Evolutionary conservation across 2,888 invertebrate species (phyloP), one percentile per base, ranked within the genome.

Genomic region (Euproctis similis): DNA sequence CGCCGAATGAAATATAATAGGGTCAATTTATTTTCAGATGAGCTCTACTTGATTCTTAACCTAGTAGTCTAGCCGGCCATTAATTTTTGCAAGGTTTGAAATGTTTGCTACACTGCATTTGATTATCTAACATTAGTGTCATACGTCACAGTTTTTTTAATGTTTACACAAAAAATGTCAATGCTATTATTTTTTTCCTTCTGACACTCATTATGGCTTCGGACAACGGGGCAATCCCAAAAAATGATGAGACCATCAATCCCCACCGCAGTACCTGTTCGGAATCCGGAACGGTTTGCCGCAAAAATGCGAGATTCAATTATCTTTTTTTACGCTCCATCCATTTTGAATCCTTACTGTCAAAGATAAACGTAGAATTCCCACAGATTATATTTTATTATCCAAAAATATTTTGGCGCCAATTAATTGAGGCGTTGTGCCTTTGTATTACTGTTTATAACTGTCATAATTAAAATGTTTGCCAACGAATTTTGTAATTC

Each of bases 241-340:
- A 31, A 31, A 24, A 30, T 28, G 28, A 23, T 17, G 22, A 11
- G 16, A 25, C 19, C 37, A 34, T 40, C 36, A 26, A 31, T 20
- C 25, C 24, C 24, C 34, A 36, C 34, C 34, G 28, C 22, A 17
- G 24, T 44, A 49, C 49, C 53, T 53, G 49, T 35, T 34, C 36
- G 19, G 12, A 30, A 10, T 24, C 27, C 30, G 43, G 35, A 36
- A 38, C 46, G 38, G 14, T 30, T 34, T 33, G 35, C 14, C 40
- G 34, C 39, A 46, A 46, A 43, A 46, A 54, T 51, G 49, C 53
- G 34, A 54, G 53, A 55, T 53, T 48, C 45, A 51, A 52, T 54
- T 50, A 52, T 37, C 40, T 52, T 54, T 59, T 52, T 55, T 43
- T 42, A 30, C 38, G 40, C 31, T 28, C 35, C 30, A 38, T 39